These are phyloP conservation scores for Paramuricea clavata DNA, from an alignment of 92 coral and sea anemone genomes.

Conservation along the genomic window DNA sequence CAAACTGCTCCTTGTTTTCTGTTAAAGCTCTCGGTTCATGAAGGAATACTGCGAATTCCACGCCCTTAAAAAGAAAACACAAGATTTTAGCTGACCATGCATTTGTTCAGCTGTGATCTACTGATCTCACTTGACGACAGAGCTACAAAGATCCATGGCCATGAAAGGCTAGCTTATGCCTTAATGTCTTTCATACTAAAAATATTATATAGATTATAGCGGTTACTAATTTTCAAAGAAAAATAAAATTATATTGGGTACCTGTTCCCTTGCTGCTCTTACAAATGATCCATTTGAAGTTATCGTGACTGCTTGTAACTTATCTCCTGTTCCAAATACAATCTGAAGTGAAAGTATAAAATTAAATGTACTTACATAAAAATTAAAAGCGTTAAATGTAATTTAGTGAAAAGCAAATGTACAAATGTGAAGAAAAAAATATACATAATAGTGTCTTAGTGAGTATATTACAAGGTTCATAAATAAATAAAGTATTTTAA, in stretches of 20 bases:
- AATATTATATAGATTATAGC: no score
- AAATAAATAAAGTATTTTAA: no score
- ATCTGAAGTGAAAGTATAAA: constrained; percentile 64
- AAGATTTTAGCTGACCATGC: neutral
- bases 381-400: no score
- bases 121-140: no score
- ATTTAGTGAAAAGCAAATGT: no score
- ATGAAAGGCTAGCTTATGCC: no score
- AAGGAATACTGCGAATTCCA: constrained; percentile 81
- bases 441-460: no score
- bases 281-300: constrained; percentile 93
- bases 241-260: neutral
- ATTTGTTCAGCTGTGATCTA: no score
- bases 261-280: constrained; percentile 92
- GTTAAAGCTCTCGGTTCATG: constrained; percentile 93
- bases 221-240: neutral
- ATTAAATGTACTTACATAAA: no score
- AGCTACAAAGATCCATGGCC: neutral
- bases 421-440: no score
- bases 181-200: no score
- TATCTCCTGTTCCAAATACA: constrained; percentile 96
- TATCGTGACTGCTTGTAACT: constrained; percentile 80
- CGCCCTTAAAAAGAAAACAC: constrained; percentile 70
- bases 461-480: no score
- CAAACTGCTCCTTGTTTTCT: constrained; percentile 79